Evolutionary conservation across 2,888 invertebrate genomes (phyloP).

Genomic region (Ellobium chinense): DNA sequence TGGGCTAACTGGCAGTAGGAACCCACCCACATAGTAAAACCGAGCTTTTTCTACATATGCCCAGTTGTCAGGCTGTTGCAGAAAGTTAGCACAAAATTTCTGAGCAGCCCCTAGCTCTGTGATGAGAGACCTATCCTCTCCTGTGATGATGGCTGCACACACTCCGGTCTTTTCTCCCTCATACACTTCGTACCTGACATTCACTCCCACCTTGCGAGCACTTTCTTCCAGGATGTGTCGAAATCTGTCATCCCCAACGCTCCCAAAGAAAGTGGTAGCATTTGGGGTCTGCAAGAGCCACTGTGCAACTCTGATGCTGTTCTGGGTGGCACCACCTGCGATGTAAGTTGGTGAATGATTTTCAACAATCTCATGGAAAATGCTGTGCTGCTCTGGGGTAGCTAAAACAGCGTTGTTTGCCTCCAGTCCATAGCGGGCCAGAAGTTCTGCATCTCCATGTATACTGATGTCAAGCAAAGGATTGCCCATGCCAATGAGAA

Average conservation of each 20-base stretch:
- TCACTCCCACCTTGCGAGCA: conserved; percentile 89
- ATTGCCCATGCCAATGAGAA: conserved; percentile 95
- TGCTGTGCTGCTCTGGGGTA: conserved; percentile 89
- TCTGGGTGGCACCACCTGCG: conserved; percentile 98
- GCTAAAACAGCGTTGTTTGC: conserved; percentile 97
- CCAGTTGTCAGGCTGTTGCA: conserved; percentile 87
- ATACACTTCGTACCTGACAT: conserved; percentile 91
- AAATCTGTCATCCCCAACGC: conserved; percentile 94
- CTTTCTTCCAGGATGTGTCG: conserved; percentile 89
- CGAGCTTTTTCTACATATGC: conserved; percentile 87
- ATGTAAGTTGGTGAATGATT: conserved; percentile 84
- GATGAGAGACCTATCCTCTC: conserved; percentile 90
- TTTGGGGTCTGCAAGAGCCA: conserved; percentile 92
- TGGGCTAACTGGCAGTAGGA: conserved; percentile 96
- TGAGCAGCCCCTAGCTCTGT: conserved; percentile 98
- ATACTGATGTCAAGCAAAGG: conserved; percentile 96
- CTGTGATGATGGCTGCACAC: conserved; percentile 95
- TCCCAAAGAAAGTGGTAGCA: conserved; percentile 93
- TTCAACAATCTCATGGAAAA: conserved; percentile 83
- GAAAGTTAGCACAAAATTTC: conserved; percentile 87
- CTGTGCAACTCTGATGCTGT: conserved; percentile 93
- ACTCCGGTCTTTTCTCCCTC: conserved; percentile 87
- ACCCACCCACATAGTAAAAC: conserved; percentile 95
- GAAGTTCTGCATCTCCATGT: conserved; percentile 86
- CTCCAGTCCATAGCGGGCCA: conserved; percentile 90